Evolutionary conservation across 2,797 vertebrate species (phyloP).

Genomic region (Tadarida brasiliensis): DNA sequence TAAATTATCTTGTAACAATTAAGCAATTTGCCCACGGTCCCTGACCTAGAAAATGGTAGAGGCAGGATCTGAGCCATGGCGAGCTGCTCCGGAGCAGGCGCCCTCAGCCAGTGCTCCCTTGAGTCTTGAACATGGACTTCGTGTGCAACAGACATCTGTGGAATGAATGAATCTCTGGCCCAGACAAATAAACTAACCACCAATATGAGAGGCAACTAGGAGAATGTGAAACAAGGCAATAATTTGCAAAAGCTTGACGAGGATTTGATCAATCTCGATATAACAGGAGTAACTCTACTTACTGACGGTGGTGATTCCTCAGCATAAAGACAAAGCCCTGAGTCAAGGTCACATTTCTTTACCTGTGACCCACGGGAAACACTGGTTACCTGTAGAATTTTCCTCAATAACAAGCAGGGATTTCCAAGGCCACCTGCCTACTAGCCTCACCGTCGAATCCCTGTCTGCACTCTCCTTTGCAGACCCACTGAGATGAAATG

Average conservation of each 20-base stretch:
- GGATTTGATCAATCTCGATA: neutral
- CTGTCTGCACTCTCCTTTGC: neutral
- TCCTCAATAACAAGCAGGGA: neutral
- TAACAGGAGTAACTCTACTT: neutral
- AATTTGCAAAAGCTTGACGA: slow-evolving; percentile 30
- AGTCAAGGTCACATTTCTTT: neutral
- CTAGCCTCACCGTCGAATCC: neutral
- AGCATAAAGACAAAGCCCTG: neutral
- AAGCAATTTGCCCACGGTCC: neutral
- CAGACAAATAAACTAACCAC: slow-evolving; percentile 28
- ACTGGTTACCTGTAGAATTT: neutral
- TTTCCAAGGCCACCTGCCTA: neutral
- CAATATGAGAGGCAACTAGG: neutral
- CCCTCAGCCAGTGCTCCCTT: neutral
- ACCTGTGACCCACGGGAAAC: neutral
- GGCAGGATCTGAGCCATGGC: neutral
- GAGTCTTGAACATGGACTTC: neutral
- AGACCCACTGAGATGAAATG: neutral
- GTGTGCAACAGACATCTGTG: neutral
- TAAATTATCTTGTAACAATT: slow-evolving; percentile 39
- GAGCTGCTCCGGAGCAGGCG: neutral
- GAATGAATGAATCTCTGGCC: neutral
- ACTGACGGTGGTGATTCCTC: neutral
- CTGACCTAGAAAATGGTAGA: neutral
- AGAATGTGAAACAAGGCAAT: slow-evolving; percentile 18